Conservation (phyloP, 2,888 invertebrate genomes). For the Stratiomys singularior region DNA sequence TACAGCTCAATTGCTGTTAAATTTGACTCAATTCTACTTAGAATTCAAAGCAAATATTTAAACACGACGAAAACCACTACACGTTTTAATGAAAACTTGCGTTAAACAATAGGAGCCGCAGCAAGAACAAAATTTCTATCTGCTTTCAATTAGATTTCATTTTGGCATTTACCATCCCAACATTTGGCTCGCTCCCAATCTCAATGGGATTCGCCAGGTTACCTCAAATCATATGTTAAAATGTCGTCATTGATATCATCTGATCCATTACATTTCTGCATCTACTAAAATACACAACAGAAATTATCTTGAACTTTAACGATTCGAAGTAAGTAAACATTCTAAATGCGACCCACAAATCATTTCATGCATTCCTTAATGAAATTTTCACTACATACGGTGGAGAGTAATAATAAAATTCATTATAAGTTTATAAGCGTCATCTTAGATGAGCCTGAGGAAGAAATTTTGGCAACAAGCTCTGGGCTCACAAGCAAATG, state of each 20-base stretch:
- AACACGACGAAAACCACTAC: neutral
- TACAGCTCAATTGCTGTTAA: too few relatives aligned
- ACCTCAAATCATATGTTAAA: neutral
- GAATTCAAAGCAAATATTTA: neutral
- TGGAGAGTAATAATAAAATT: too few relatives aligned
- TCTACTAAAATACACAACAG: neutral
- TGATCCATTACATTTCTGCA: neutral
- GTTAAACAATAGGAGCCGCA: neutral
- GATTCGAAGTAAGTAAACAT: slow-evolving; percentile 10
- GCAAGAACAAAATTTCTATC: neutral
- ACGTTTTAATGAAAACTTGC: neutral
- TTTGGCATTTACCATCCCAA: slow-evolving; percentile 3
- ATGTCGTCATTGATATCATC: neutral
- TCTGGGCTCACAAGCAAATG: neutral
- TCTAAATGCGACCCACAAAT: slow-evolving; percentile 2
- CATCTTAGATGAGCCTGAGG: neutral
- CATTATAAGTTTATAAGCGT: neutral
- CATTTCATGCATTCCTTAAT: neutral
- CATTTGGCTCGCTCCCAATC: neutral
- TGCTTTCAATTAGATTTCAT: neutral
- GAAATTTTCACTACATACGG: neutral
- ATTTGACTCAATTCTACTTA: too few relatives aligned
- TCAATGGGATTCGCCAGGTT: neutral
- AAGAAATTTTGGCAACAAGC: neutral
- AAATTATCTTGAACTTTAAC: slow-evolving; percentile 31